phyloP scores from a whole-genome alignment of 2,113 vertebrate genomes.

The Calonectris borealis region DNA sequence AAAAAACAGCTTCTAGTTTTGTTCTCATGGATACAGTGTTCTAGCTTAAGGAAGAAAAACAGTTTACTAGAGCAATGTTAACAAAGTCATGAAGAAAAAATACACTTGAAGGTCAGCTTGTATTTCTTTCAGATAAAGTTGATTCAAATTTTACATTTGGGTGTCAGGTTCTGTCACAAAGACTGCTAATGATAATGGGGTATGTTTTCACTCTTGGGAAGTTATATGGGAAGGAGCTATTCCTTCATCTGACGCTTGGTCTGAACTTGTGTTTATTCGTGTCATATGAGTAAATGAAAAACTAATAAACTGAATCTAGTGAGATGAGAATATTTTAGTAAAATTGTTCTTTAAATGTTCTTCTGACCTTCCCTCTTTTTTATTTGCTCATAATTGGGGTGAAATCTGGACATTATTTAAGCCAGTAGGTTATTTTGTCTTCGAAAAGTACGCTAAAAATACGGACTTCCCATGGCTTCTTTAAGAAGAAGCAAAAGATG shows the following conservation, averaged over 20 bases:
- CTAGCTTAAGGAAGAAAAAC: not conserved
- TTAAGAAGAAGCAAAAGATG: not conserved
- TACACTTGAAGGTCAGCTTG: not conserved
- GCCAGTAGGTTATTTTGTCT: not conserved
- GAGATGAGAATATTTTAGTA: not conserved
- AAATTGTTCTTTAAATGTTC: not conserved
- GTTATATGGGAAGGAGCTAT: not conserved
- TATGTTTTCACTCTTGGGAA: not conserved
- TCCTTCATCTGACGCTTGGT: not conserved
- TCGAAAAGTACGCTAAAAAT: not conserved
- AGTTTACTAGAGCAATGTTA: not conserved
- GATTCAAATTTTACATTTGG: not conserved
- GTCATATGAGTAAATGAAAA: not conserved
- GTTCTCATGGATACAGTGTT: not conserved
- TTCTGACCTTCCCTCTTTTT: not conserved
- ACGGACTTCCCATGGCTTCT: not conserved
- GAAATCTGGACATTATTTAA: not conserved
- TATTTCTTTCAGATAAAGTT: not conserved
- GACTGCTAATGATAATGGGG: not conserved
- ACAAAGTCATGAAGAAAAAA: not conserved
- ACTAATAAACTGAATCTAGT: not conserved
- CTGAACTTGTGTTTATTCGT: not conserved
- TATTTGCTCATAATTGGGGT: not conserved
- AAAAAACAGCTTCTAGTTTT: not conserved
- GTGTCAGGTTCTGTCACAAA: not conserved